A percentile compares a stretch with the other conserved stretches of the same genome.
Evolutionary conservation across 2,113 vertebrate genomes (phyloP).

Genomic region (Pachyramphus minor): DNA sequence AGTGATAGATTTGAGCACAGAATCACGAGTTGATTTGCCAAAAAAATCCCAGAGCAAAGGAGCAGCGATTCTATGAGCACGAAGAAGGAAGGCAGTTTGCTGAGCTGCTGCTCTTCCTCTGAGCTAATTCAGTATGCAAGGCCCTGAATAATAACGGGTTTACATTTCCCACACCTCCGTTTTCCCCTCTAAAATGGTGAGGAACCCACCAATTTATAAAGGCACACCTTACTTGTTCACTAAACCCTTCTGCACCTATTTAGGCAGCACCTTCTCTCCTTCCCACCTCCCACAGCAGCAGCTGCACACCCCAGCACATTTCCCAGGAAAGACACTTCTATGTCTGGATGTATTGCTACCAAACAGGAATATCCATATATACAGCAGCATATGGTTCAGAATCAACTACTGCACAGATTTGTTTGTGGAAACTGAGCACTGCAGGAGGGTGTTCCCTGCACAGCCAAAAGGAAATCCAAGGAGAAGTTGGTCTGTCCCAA

Average conservation of each 20-base stretch:
- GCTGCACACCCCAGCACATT: background rate
- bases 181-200: background rate
- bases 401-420: background rate
- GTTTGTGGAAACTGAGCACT: background rate
- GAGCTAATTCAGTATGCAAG: background rate
- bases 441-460: background rate
- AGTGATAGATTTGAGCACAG: background rate
- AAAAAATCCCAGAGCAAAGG: fast-evolving
- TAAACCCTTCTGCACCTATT: background rate
- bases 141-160: background rate
- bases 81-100: background rate
- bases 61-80: fast-evolving
- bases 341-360: background rate
- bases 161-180: background rate
- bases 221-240: background rate
- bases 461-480: background rate
- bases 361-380: background rate
- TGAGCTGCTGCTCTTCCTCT: background rate
- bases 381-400: background rate
- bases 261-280: background rate
- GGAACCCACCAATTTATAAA: background rate
- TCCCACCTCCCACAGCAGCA: constrained; percentile 28
- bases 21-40: background rate
- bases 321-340: background rate
- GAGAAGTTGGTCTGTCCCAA: background rate